These are phyloP conservation scores for Amblyjoppa proteus DNA, from an alignment of 2,888 invertebrate species.

Conservation along the genomic window DNA sequence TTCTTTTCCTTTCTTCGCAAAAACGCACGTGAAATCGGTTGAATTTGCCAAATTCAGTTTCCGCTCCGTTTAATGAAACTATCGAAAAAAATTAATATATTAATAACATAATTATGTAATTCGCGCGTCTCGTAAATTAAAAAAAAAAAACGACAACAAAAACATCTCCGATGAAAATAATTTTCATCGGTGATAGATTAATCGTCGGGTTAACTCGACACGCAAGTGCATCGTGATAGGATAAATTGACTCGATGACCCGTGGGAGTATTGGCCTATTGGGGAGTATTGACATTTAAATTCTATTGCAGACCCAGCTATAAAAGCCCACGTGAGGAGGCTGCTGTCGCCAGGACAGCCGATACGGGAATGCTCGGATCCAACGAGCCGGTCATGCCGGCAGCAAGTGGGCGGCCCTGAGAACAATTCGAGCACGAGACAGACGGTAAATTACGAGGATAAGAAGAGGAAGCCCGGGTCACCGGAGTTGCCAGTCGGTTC, in stretches of 20 bases:
- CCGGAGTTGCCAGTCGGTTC: constrained; percentile 77
- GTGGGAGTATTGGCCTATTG: neutral
- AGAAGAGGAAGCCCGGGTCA: constrained; percentile 74
- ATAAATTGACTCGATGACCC: neutral
- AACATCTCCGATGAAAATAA: neutral
- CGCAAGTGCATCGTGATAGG: neutral
- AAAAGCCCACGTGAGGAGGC: constrained; percentile 92
- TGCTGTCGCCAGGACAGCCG: constrained; percentile 87
- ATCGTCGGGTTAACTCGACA: neutral
- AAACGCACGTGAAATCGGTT: too few species aligned
- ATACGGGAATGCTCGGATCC: constrained; percentile 82
- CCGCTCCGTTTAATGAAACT: too few species aligned
- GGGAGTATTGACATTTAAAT: constrained; percentile 13
- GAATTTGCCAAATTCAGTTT: too few species aligned
- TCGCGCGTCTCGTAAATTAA: neutral
- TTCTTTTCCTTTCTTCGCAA: too few species aligned
- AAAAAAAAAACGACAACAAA: neutral
- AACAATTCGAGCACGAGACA: constrained; percentile 73
- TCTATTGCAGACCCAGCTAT: constrained; percentile 92
- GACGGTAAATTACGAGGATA: constrained; percentile 77
- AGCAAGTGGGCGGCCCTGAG: constrained; percentile 81
- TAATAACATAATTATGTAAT: too few species aligned
- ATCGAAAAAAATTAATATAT: too few species aligned
- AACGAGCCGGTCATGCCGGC: constrained; percentile 84
- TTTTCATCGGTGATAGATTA: neutral